These are phyloP conservation scores for Morpho deidamia DNA, from an alignment of 2,888 invertebrate genomes.

Conservation along the genomic window DNA sequence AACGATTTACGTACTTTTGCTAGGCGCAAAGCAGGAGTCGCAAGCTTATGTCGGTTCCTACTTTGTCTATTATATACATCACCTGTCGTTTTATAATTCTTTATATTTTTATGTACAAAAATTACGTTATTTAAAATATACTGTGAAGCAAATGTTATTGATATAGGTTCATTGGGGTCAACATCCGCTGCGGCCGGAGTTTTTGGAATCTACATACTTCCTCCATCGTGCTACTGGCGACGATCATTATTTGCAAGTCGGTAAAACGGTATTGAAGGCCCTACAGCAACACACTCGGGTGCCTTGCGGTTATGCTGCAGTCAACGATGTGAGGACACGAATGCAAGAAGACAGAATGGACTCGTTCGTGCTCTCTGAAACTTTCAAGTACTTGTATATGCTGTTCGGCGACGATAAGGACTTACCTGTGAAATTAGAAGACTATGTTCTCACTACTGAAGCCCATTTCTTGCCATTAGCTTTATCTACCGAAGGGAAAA, in stretches of 20 bases:
- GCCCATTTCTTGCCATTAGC: slow-evolving; percentile 96
- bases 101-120: too few relatives aligned
- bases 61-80: too few relatives aligned
- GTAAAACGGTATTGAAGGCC: slow-evolving; percentile 91
- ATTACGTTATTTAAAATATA: too few relatives aligned
- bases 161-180: slow-evolving; percentile 97
- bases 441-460: slow-evolving; percentile 95
- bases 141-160: too few relatives aligned
- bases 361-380: slow-evolving; percentile 98
- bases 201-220: slow-evolving; percentile 98
- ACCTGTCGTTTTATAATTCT: too few relatives aligned
- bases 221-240: slow-evolving; percentile 97
- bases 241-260: slow-evolving; percentile 95
- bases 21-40: too few relatives aligned
- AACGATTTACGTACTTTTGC: too few relatives aligned
- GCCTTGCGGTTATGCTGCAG: slow-evolving; percentile 98
- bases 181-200: slow-evolving; percentile 97
- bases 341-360: slow-evolving; percentile 98
- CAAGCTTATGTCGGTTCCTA: too few relatives aligned
- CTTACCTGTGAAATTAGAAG: slow-evolving; percentile 87
- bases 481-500: slow-evolving; percentile 82
- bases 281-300: slow-evolving; percentile 94
- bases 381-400: slow-evolving; percentile 97
- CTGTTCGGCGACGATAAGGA: slow-evolving; percentile 93
- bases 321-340: slow-evolving; percentile 95